Evolutionary conservation across 2,888 invertebrate species (phyloP), one percentile per base, ranked within the genome.

Genomic region (Anaspis maculata): DNA sequence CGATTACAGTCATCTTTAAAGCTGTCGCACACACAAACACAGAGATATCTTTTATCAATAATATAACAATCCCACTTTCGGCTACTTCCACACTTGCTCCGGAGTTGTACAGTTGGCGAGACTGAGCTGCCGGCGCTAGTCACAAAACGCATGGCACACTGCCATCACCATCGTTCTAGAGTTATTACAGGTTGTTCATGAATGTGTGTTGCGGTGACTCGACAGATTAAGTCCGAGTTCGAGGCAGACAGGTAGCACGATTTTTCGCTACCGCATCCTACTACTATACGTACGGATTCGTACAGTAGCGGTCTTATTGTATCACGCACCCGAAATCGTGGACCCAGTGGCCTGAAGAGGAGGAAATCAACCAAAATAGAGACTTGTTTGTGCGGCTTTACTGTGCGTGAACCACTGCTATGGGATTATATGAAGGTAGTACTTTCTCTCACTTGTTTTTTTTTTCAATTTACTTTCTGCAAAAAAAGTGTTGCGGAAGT

Each of bases 351-450:
- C n/a, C n/a, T n/a, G n/a, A n/a, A n/a, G n/a, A n/a, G n/a, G n/a
- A n/a, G n/a, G n/a, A n/a, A n/a, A n/a, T n/a, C n/a, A n/a, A 19
- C 19, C 19, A 9, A 19, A 19, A 19, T 19, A 19, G 9, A 6
- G 5, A 9, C 5, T 5, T 19, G 19, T 6, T 19, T 9, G 19
- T 19, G 5, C 5, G 9, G 5, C 9, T 19, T 19, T 9, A 19
- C n/a, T n/a, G n/a, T n/a, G n/a, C n/a, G 19, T 19, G 5, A 19
- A 9, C 5, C 5, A 33, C 42, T 54, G 56, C 55, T 51, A 60
- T 60, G 60, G 60, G 60, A 55, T 51, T 60, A 44, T 57, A 50
- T 48, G 55, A 57, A 59, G 60, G 60, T 60, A 57, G 42, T 39
- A 38, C 41, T 41, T 12, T 11, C 5, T 7, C 19, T 3, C 3